A percentile compares a stretch with the other conserved stretches of the same genome.
These are phyloP conservation scores for Leptarthrus brevirostris DNA, from an alignment of 2,888 invertebrate species.

Conservation along the genomic window DNA sequence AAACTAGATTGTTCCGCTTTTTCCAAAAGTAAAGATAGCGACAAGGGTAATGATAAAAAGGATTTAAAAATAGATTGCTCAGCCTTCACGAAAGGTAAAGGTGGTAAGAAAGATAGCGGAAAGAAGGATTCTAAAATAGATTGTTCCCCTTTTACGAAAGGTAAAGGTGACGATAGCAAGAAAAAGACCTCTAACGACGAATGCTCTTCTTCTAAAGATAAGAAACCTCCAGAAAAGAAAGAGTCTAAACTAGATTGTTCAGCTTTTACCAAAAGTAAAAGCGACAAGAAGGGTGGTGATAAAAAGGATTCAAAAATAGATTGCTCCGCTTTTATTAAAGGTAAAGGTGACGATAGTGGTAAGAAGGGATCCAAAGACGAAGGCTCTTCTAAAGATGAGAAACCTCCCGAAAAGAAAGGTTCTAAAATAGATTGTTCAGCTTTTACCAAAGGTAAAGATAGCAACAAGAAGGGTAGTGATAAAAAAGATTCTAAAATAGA, in stretches of 20 bases:
- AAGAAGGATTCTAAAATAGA: background rate
- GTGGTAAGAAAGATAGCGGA: background rate
- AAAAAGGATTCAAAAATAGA: background rate
- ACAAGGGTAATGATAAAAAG: background rate
- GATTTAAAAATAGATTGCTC: background rate
- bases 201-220: too few species aligned
- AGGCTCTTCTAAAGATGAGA: background rate
- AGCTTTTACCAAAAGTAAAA: too few species aligned
- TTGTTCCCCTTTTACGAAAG: background rate
- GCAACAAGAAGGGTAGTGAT: background rate
- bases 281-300: background rate
- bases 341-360: background rate
- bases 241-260: too few species aligned
- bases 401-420: background rate
- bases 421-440: slow-evolving; percentile 8
- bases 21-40: background rate
- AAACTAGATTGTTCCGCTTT: background rate
- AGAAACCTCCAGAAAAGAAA: background rate
- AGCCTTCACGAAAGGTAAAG: background rate
- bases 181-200: background rate
- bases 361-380: background rate
- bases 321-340: background rate
- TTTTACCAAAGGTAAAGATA: background rate
- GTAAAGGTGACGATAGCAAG: background rate
- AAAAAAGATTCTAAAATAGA: background rate